phyloP scores from a whole-genome alignment of 2,797 vertebrate genomes.

The Astyanax mexicanus region DNA sequence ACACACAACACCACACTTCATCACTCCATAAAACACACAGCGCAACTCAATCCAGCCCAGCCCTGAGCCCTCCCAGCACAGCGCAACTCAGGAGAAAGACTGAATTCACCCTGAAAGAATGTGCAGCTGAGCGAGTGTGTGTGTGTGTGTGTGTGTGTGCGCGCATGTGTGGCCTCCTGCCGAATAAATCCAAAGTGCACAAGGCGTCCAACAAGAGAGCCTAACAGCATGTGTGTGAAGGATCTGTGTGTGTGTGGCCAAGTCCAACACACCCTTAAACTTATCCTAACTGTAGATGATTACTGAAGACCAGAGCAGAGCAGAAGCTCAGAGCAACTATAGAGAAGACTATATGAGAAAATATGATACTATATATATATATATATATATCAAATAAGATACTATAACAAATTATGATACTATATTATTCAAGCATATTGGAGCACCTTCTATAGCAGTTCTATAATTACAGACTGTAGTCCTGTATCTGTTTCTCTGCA shows the following conservation, averaged over 20 bases:
- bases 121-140: slow-evolving; percentile 70
- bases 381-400: too few species aligned
- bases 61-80: slow-evolving; percentile 26
- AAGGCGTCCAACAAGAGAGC: slow-evolving; percentile 13
- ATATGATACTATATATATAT: too few species aligned
- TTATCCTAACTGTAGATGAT: neutral
- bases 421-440: too few species aligned
- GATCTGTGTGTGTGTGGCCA: slow-evolving; percentile 7
- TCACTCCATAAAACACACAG: neutral
- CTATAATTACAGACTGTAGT: too few species aligned
- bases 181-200: slow-evolving; percentile 26
- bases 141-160: slow-evolving; percentile 34
- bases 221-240: slow-evolving; percentile 29
- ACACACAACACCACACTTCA: neutral
- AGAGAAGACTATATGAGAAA: too few species aligned
- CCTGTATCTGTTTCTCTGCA: too few species aligned
- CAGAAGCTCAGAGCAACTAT: too few species aligned
- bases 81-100: slow-evolving; percentile 64
- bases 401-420: too few species aligned
- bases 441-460: too few species aligned
- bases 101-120: slow-evolving; percentile 80
- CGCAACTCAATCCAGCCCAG: neutral
- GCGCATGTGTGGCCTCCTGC: slow-evolving; percentile 20
- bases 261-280: slow-evolving; percentile 2
- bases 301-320: too few species aligned